Percentiles rank a stretch among this genome's conserved stretches.
These are phyloP conservation scores for Plebejus argus DNA, from an alignment of 2,888 invertebrate species.

Conservation along the genomic window DNA sequence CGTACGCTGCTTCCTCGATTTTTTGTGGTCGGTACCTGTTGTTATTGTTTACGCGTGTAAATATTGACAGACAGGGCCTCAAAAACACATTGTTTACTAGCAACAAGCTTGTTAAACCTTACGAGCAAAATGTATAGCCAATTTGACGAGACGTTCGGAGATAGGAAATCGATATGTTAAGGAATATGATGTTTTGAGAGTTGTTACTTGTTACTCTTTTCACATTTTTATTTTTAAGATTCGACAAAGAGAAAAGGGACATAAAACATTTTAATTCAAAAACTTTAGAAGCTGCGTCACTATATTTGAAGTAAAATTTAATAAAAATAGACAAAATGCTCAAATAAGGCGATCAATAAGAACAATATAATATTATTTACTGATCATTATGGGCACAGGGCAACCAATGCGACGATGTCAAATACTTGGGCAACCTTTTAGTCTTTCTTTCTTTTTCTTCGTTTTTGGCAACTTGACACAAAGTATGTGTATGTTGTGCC, in stretches of 20 bases:
- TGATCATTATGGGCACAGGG: no score
- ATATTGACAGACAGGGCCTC: slow-evolving; percentile 14
- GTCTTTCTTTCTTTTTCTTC: no score
- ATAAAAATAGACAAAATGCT: no score
- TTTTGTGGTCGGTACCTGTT: slow-evolving; percentile 25
- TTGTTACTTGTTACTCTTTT: not conserved
- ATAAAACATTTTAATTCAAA: not conserved
- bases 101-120: not conserved
- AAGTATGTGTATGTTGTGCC: no score
- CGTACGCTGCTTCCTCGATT: slow-evolving; percentile 35
- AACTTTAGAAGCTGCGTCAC: no score
- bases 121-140: not conserved
- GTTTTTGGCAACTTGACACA: no score
- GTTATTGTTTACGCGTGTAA: slow-evolving; percentile 28
- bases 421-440: no score
- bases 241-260: no score
- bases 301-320: no score
- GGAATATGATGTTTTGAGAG: not conserved
- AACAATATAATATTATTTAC: no score
- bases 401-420: no score
- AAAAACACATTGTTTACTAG: slow-evolving; percentile 13
- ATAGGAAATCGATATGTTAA: not conserved
- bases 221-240: not conserved
- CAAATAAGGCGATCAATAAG: no score
- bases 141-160: not conserved